Conservation (phyloP, 2,888 invertebrate genomes). For the Synanthedon formicaeformis region DNA sequence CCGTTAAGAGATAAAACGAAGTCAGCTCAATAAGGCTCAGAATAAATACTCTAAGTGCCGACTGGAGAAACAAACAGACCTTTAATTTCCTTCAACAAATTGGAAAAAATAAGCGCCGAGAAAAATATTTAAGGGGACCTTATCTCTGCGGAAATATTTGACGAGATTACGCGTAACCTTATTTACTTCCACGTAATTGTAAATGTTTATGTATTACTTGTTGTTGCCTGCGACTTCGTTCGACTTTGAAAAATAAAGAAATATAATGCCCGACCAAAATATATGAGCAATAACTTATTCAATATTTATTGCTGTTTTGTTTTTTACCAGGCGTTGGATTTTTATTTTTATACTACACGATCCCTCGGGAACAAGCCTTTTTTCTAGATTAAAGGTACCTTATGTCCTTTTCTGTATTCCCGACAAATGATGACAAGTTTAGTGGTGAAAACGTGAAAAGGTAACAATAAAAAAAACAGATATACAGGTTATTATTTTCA, state of each 20-base stretch:
- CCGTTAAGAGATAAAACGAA: conserved; percentile 17
- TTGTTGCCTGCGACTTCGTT: neutral
- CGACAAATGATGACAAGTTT: too few species aligned
- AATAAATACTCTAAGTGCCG: conserved; percentile 35
- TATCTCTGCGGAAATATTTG: neutral
- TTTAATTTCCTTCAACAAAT: conserved; percentile 41
- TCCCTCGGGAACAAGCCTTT: too few species aligned
- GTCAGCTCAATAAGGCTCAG: conserved; percentile 26
- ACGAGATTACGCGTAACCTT: conserved; percentile 5
- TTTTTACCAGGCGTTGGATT: too few species aligned
- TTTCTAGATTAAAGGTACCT: too few species aligned
- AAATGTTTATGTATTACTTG: neutral
- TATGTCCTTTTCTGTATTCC: too few species aligned
- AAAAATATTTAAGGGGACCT: conserved; percentile 3
- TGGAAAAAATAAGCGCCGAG: conserved; percentile 18
- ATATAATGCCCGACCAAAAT: too few species aligned
- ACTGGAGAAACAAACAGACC: conserved; percentile 27
- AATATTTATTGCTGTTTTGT: too few species aligned
- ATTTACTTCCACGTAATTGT: conserved; percentile 5
- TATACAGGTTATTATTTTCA: neutral
- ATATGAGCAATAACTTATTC: too few species aligned
- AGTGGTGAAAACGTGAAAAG: too few species aligned
- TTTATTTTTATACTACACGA: too few species aligned
- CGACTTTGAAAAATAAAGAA: too few species aligned
- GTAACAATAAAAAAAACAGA: too few species aligned